Conservation (phyloP, 2,113 vertebrate genomes). For the Elephantulus edwardii region DNA sequence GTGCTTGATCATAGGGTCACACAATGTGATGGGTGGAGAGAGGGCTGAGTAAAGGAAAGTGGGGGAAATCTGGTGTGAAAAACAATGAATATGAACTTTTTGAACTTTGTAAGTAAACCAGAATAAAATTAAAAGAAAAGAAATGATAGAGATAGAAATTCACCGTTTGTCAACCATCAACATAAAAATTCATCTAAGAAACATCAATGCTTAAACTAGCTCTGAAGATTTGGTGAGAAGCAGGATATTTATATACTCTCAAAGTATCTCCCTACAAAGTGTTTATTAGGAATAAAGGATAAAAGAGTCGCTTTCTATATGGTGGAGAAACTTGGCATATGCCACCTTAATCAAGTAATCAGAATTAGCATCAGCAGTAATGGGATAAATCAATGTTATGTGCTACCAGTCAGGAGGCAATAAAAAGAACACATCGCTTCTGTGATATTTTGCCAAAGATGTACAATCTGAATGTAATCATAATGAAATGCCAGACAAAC, state of each 20-base stretch:
- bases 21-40: too few species aligned
- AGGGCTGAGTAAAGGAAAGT: too few species aligned
- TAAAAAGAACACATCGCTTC: neutral
- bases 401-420: neutral
- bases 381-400: neutral
- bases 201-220: neutral
- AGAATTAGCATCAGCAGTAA: neutral
- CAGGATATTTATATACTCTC: neutral
- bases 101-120: too few species aligned
- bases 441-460: neutral
- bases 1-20: too few species aligned
- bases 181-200: neutral
- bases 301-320: neutral
- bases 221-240: neutral
- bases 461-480: neutral
- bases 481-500: slow-evolving; percentile 37
- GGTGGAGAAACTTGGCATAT: neutral
- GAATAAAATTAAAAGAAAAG: too few species aligned
- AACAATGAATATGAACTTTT: too few species aligned
- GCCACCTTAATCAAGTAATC: neutral
- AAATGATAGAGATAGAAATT: slow-evolving; percentile 10
- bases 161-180: neutral
- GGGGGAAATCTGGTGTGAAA: too few species aligned
- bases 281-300: neutral
- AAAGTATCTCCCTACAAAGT: neutral